phyloP scores from a whole-genome alignment of 2,888 invertebrate genomes.

The Agrotis puta region DNA sequence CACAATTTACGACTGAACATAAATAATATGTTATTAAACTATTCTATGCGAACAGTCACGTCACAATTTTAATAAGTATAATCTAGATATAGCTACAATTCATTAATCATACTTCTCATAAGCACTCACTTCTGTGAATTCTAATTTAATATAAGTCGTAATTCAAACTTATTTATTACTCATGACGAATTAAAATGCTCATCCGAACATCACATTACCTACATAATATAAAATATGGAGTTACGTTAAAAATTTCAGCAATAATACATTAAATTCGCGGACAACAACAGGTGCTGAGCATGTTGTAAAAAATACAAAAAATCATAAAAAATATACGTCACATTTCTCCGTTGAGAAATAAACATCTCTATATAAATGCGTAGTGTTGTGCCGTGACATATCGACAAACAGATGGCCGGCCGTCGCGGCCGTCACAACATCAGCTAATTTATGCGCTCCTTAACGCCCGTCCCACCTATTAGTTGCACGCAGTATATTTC shows the following conservation, averaged over 20 bases:
- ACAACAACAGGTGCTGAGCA: slow-evolving; percentile 58
- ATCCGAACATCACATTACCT: slow-evolving; percentile 48
- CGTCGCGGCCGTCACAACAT: slow-evolving; percentile 88
- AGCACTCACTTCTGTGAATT: slow-evolving; percentile 37
- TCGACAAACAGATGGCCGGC: slow-evolving; percentile 89
- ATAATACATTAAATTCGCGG: slow-evolving; percentile 59
- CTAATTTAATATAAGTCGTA: slow-evolving; percentile 50
- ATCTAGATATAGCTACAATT: slow-evolving; percentile 39
- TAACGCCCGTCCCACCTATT: slow-evolving; percentile 90
- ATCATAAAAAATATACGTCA: slow-evolving; percentile 61
- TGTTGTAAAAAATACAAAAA: slow-evolving; percentile 43
- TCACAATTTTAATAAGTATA: slow-evolving; percentile 40
- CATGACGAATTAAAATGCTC: slow-evolving; percentile 44
- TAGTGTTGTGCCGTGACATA: slow-evolving; percentile 86
- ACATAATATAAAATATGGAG: slow-evolving; percentile 56
- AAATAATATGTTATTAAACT: slow-evolving; percentile 31
- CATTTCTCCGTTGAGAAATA: slow-evolving; percentile 58
- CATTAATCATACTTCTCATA: slow-evolving; percentile 56
- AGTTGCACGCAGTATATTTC: slow-evolving; percentile 88
- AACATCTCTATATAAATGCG: slow-evolving; percentile 77
- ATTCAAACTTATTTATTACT: slow-evolving; percentile 51
- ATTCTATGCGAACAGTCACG: slow-evolving; percentile 13
- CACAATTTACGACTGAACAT: not conserved
- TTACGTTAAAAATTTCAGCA: slow-evolving; percentile 46
- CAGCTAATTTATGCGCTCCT: slow-evolving; percentile 89